Conservation (phyloP, 2,888 invertebrate genomes). For the Meteorus cinctellus region DNA sequence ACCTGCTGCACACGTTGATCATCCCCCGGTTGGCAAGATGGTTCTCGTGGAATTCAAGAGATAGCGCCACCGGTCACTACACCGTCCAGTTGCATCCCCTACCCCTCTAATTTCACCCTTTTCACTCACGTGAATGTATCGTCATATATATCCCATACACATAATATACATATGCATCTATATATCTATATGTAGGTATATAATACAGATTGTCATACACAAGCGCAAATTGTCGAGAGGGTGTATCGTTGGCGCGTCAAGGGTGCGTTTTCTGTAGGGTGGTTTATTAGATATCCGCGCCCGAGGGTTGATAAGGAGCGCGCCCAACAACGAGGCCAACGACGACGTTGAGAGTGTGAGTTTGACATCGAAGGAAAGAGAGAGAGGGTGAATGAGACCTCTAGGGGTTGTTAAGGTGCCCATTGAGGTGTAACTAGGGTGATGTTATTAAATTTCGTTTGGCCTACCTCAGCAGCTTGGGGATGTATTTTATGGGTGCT, state of each 20-base stretch:
- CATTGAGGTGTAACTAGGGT: conserved; percentile 74
- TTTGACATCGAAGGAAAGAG: conserved; percentile 36
- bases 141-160: conserved; percentile 48
- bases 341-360: conserved; percentile 54
- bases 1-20: conserved; percentile 57
- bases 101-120: conserved; percentile 39
- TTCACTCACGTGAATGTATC: conserved; percentile 51
- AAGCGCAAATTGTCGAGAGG: conserved; percentile 42
- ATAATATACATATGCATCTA: background rate
- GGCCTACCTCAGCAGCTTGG: conserved; percentile 65
- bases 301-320: conserved; percentile 54
- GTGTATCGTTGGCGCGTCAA: conserved; percentile 52
- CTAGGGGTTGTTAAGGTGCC: conserved; percentile 73
- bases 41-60: conserved; percentile 63
- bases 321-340: conserved; percentile 16
- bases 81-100: conserved; percentile 56
- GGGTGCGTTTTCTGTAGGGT: conserved; percentile 62
- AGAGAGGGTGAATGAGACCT: conserved; percentile 50
- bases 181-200: background rate
- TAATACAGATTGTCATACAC: conserved; percentile 20
- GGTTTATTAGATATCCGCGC: conserved; percentile 71
- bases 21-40: conserved; percentile 64
- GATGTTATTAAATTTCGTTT: conserved; percentile 74
- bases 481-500: conserved; percentile 69
- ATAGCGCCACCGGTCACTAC: conserved; percentile 69